Percentiles rank a stretch among this genome's conserved stretches.
Evolutionary conservation across 2,113 vertebrate genomes (phyloP).

Genomic region (Cottus gobio): DNA sequence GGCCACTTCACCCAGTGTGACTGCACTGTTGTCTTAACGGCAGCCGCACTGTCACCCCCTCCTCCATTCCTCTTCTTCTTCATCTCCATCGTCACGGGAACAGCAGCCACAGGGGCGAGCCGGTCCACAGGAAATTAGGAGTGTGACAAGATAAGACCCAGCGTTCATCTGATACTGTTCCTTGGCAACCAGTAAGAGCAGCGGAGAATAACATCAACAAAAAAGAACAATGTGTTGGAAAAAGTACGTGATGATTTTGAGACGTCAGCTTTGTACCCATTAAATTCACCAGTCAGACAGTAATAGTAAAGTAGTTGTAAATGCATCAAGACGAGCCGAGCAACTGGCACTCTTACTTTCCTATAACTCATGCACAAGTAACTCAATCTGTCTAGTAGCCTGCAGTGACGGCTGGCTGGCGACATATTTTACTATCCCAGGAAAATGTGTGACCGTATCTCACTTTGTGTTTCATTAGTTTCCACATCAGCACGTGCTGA

Average conservation of each 20-base stretch:
- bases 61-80: neutral
- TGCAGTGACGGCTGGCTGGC: neutral
- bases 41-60: neutral
- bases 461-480: slow-evolving; percentile 52
- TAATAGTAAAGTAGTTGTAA: no score
- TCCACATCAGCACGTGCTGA: slow-evolving; percentile 54
- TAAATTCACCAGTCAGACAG: slow-evolving; percentile 12
- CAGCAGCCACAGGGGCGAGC: slow-evolving; percentile 75
- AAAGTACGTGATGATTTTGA: slow-evolving; percentile 40
- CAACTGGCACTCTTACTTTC: slow-evolving; percentile 5
- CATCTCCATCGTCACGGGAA: slow-evolving; percentile 67
- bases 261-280: slow-evolving; percentile 19
- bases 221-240: slow-evolving; percentile 45
- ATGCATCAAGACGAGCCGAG: neutral
- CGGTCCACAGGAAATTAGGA: slow-evolving; percentile 83
- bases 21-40: slow-evolving; percentile 55
- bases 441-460: slow-evolving; percentile 42
- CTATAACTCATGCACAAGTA: slow-evolving; percentile 5
- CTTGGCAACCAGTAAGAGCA: slow-evolving; percentile 76
- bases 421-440: slow-evolving; percentile 44
- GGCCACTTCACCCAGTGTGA: slow-evolving; percentile 58
- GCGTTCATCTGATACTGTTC: slow-evolving; percentile 79
- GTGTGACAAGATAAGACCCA: slow-evolving; percentile 80
- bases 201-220: slow-evolving; percentile 44
- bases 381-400: slow-evolving; percentile 13